Conservation (phyloP, 2,888 invertebrate genomes). For the Aspidiotus destructor region DNA sequence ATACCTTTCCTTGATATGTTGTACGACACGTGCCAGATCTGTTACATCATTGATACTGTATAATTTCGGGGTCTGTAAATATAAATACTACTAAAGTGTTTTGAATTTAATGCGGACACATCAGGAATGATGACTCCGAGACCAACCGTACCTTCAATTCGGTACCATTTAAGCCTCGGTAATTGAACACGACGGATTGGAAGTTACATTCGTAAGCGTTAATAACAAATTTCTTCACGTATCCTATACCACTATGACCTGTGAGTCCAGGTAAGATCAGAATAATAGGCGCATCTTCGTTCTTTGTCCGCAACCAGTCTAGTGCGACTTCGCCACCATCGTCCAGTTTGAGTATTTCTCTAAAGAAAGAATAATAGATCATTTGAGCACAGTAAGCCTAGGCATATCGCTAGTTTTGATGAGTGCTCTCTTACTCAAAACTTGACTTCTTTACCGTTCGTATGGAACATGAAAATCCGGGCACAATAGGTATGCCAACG, state of each 20-base stretch:
- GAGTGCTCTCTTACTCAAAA: no score
- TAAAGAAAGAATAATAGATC: slow-evolving; percentile 37
- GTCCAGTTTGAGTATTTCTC: slow-evolving; percentile 56
- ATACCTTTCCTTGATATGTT: slow-evolving; percentile 52
- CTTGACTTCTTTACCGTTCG: no score
- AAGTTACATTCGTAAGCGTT: slow-evolving; percentile 57
- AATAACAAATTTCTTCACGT: slow-evolving; percentile 64
- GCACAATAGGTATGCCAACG: slow-evolving; percentile 51
- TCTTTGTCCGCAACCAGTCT: slow-evolving; percentile 73
- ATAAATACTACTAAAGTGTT: no score
- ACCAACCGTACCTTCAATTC: slow-evolving; percentile 49
- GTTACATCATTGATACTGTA: slow-evolving; percentile 78
- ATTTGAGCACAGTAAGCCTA: no score
- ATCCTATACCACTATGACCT: slow-evolving; percentile 65
- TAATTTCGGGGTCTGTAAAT: slow-evolving; percentile 59
- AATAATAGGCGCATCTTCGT: slow-evolving; percentile 50
- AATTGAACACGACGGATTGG: slow-evolving; percentile 63
- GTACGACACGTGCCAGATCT: slow-evolving; percentile 64
- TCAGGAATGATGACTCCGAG: no score
- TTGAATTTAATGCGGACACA: no score
- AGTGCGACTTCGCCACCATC: slow-evolving; percentile 71
- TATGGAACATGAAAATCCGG: slow-evolving; percentile 11
- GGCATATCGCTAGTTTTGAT: no score
- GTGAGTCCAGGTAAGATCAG: slow-evolving; percentile 71
- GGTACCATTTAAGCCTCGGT: slow-evolving; percentile 66